Conservation (phyloP, 1,140 invertebrate species). For the Metaphire vulgaris region DNA sequence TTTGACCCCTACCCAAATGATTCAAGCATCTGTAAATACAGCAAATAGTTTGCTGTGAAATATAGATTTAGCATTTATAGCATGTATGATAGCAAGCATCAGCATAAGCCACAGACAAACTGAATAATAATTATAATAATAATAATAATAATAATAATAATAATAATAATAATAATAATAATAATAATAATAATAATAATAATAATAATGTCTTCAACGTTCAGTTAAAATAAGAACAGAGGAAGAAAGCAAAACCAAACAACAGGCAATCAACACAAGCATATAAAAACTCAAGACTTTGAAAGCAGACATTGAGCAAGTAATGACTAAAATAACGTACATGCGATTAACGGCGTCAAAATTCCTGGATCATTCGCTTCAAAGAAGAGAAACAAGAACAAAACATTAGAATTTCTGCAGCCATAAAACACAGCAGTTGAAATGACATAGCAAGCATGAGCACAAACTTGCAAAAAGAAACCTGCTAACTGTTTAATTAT, state of each 20-base stretch:
- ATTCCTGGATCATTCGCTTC: slow-evolving; percentile 2
- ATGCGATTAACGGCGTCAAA: background rate
- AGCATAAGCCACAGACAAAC: background rate
- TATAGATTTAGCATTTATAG: too few species aligned
- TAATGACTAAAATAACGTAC: background rate
- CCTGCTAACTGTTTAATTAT: too few species aligned
- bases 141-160: slow-evolving; percentile 10
- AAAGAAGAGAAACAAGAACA: too few species aligned
- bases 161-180: slow-evolving; percentile 10
- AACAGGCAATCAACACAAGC: background rate
- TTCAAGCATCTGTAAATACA: too few species aligned
- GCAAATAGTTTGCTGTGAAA: too few species aligned
- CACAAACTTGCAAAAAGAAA: too few species aligned
- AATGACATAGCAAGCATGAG: too few species aligned
- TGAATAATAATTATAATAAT: background rate
- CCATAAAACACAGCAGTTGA: too few species aligned
- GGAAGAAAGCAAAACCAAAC: background rate
- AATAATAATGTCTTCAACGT: background rate
- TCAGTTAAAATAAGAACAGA: background rate
- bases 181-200: background rate
- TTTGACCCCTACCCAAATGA: too few species aligned
- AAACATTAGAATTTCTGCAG: too few species aligned
- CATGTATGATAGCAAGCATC: background rate
- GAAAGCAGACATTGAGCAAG: background rate
- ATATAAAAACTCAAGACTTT: background rate